A percentile compares a stretch with the other conserved stretches of the same genome.
phyloP scores from a whole-genome alignment of 1,140 invertebrate genomes.

The Ceratosolen fusciceps region DNA sequence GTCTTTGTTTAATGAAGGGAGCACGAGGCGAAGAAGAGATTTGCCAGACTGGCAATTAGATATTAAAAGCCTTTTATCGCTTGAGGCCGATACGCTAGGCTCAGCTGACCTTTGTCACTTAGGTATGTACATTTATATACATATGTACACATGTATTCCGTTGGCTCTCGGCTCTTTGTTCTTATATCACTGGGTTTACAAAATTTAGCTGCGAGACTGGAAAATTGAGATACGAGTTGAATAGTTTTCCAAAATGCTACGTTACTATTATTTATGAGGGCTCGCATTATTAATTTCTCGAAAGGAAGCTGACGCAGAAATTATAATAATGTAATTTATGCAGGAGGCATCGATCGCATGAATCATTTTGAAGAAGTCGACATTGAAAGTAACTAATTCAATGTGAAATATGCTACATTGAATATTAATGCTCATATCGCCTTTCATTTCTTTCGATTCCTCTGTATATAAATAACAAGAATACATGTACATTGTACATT shows the following conservation, averaged over 20 bases:
- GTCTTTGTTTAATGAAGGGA: no score
- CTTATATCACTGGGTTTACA: not conserved
- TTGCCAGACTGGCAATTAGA: not conserved
- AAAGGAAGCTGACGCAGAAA: not conserved
- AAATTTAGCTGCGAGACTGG: not conserved
- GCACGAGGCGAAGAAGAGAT: not conserved
- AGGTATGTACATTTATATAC: no score
- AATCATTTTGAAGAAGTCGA: not conserved
- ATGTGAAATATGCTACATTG: not conserved
- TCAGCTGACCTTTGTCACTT: no score
- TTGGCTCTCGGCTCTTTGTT: no score
- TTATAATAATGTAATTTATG: not conserved
- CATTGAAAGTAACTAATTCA: not conserved
- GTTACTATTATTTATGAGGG: not conserved
- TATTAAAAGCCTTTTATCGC: not conserved
- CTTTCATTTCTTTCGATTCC: no score
- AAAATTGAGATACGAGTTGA: no score
- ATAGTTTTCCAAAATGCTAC: not conserved
- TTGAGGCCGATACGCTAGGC: no score
- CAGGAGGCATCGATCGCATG: not conserved
- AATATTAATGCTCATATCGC: no score
- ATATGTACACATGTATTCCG: no score
- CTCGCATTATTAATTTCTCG: not conserved
- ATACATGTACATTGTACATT: no score
- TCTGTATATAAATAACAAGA: no score